Evolutionary conservation across 2,113 vertebrate genomes (phyloP).

Genomic region (Dromaius novaehollandiae): DNA sequence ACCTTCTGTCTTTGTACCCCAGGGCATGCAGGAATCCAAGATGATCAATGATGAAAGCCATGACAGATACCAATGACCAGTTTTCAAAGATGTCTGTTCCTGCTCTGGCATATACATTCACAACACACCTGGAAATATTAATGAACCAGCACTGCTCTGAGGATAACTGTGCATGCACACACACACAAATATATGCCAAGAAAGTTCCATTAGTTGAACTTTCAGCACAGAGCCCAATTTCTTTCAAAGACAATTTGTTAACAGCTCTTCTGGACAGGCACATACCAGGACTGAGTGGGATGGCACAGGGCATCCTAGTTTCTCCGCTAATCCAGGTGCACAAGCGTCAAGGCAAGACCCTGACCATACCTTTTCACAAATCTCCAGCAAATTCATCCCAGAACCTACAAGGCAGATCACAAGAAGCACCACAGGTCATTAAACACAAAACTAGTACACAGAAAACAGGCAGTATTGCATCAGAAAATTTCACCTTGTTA

Average conservation of each 20-base stretch:
- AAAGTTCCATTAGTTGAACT: background rate
- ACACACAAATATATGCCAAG: background rate
- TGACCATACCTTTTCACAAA: slow-evolving; percentile 85
- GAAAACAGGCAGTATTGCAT: background rate
- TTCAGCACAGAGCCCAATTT: background rate
- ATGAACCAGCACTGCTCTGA: background rate
- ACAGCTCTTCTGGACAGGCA: background rate
- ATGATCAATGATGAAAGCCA: background rate
- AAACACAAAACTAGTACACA: background rate
- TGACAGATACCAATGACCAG: background rate
- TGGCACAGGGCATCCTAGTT: slow-evolving; percentile 77
- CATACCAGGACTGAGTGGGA: slow-evolving; percentile 86
- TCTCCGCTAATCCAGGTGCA: slow-evolving; percentile 81
- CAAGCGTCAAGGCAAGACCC: slow-evolving; percentile 82
- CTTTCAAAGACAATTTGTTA: background rate
- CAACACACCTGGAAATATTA: background rate
- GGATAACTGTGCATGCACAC: fast-evolving
- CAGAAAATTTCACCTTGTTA: background rate
- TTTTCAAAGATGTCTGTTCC: background rate
- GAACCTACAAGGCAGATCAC: slow-evolving; percentile 80
- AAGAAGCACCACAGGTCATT: background rate
- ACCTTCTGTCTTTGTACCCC: background rate
- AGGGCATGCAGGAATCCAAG: background rate
- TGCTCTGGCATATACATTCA: background rate
- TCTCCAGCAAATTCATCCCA: slow-evolving; percentile 95